Evolutionary conservation across 2,888 invertebrate species (phyloP).

Genomic region (Brenthis daphne): DNA sequence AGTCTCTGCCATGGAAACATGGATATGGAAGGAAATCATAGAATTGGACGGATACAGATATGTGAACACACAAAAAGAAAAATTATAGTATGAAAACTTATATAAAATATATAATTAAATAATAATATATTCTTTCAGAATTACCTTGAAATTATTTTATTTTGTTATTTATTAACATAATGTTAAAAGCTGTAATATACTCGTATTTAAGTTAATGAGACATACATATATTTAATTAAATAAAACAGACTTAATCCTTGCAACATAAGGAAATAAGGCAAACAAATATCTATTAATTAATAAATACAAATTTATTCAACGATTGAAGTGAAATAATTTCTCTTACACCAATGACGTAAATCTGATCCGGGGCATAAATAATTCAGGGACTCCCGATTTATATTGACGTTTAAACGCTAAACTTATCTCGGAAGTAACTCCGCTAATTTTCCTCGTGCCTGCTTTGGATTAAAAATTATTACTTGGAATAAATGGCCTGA

Average conservation of each 20-base stretch:
- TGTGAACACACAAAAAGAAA: no score
- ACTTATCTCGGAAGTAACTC: neutral
- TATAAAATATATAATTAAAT: no score
- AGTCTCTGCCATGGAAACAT: no score
- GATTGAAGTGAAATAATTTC: conserved; percentile 11
- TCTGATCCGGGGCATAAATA: conserved; percentile 20
- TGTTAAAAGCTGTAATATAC: no score
- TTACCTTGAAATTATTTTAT: no score
- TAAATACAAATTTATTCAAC: conserved; percentile 4
- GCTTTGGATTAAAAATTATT: neutral
- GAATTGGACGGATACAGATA: no score
- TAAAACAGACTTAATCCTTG: conserved; percentile 2
- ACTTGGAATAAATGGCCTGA: no score
- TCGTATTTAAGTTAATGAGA: neutral
- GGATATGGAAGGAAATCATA: no score
- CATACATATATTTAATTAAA: neutral
- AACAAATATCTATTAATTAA: conserved; percentile 1
- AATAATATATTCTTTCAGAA: no score
- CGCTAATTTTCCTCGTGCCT: neutral
- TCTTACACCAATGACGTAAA: conserved; percentile 20
- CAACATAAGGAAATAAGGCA: neutral
- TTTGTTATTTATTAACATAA: no score
- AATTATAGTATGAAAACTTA: no score
- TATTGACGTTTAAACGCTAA: conserved; percentile 17
- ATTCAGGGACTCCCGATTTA: conserved; percentile 25